Percentiles rank a stretch among this genome's conserved stretches.
These are phyloP conservation scores for Entomobrya proxima DNA, from an alignment of 2,888 invertebrate genomes.

Conservation along the genomic window DNA sequence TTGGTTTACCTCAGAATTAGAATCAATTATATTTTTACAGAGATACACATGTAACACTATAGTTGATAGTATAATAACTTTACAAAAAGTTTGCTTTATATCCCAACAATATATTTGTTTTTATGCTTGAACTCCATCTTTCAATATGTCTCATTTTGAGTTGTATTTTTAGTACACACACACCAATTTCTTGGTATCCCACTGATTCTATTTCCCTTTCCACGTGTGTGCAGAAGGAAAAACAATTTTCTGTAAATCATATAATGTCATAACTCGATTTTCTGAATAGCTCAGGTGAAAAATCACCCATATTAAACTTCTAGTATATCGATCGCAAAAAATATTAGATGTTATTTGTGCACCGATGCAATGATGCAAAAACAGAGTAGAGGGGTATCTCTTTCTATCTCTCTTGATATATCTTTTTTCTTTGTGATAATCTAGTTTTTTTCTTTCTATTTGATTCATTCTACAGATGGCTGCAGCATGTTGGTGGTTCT, in stretches of 20 bases:
- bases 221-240: background rate
- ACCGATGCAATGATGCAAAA: slow-evolving; percentile 37
- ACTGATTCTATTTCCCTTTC: background rate
- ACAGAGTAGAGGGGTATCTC: background rate
- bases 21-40: no score
- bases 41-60: no score
- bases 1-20: no score
- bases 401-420: background rate
- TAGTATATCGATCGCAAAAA: background rate
- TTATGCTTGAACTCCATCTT: no score
- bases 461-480: slow-evolving; percentile 78
- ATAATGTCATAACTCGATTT: slow-evolving; percentile 21
- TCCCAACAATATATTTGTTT: no score
- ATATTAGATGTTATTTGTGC: background rate
- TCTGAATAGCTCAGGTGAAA: slow-evolving; percentile 19
- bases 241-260: background rate
- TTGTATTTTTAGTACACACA: no score
- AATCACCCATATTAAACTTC: slow-evolving; percentile 1
- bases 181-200: background rate
- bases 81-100: no score
- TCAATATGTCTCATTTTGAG: no score
- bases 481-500: slow-evolving; percentile 81
- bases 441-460: slow-evolving; percentile 38
- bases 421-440: no score
- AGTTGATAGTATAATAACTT: no score